Base-by-base conservation (phyloP, 1,140 invertebrate genomes). In the Bombus confusus region DNA sequence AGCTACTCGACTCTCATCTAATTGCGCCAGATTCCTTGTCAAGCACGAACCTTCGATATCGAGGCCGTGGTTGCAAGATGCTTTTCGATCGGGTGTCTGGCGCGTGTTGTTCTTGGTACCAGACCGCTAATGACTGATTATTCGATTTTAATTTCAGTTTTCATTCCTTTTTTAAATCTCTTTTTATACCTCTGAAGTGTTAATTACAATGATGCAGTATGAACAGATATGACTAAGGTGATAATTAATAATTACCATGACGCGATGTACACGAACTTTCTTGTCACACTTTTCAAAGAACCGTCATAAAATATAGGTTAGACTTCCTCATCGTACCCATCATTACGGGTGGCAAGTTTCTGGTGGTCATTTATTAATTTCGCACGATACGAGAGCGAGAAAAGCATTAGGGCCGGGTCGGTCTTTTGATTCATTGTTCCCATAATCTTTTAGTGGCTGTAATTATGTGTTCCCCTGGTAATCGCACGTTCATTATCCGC, bases 1-100 rank as follows among this genome's bases (percentile, higher is more conserved):
- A 90, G 87, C 84, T 86, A 72, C 85, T 90, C 82, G 81, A 41
- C 87, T 85, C 81, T 83, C 84, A 73, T 87, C 92, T 93, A 93
- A 93, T 93, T 93, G 91, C 90, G 64, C 79, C 80, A 86, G 87
- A 92, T 92, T 92, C 91, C 91, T 92, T 90, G 91, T 92, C 91
- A 87, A 92, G 87, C 88, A 88, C 88, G 87, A 90, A 90, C 86
- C 79, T 87, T 83, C 90, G 89, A 90, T 93, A 91, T 91, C 90
- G 84, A 76, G 79, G 88, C 75, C 86, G 77, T 62, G 77, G 72
- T 64, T 80, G 62, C 82, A 79, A 57, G 71, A 28, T 62, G 59
- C 59, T 62, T 69, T 72, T 71, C 64, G 66, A 88, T 59, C 83
- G 59, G 31, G 41, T 71, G 37, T 37, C 39, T 52, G 59, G 59